Conservation (phyloP, 1,140 invertebrate species). For the Lepeophtheirus salmonis region DNA sequence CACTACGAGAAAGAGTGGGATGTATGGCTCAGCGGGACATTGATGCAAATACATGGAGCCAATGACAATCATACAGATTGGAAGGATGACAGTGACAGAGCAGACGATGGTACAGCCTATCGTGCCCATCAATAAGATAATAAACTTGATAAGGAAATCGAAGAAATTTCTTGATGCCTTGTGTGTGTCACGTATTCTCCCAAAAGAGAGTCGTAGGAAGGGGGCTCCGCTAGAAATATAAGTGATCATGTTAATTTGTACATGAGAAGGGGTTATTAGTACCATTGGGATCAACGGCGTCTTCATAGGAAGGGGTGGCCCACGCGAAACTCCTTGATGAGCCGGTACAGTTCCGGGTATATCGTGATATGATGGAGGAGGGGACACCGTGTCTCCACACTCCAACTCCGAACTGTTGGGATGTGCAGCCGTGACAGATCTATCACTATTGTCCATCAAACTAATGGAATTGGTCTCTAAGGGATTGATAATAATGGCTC, state of each 20-base stretch:
- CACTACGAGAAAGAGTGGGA: constrained; percentile 13
- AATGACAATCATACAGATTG: constrained; percentile 12
- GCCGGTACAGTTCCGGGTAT: constrained; percentile 24
- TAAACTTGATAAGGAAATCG: constrained; percentile 14
- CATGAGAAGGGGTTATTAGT: no score
- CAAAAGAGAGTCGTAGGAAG: constrained; percentile 15
- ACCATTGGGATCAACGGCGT: constrained; percentile 24
- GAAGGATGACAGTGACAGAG: constrained; percentile 10
- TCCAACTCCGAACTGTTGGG: no score
- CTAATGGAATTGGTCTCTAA: no score
- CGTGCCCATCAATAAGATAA: constrained; percentile 10
- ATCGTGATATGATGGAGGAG: constrained; percentile 18
- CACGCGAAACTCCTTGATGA: constrained; percentile 19
- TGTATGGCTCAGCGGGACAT: constrained; percentile 16
- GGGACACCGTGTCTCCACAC: no score
- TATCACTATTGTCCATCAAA: no score
- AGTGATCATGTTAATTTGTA: no score
- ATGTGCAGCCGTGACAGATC: no score
- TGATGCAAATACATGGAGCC: constrained; percentile 8
- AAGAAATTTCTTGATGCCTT: constrained; percentile 15
- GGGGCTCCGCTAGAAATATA: constrained; percentile 11
- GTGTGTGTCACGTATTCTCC: constrained; percentile 15
- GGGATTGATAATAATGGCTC: no score
- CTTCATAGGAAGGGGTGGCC: constrained; percentile 24
- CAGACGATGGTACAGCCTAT: constrained; percentile 15